These are phyloP conservation scores for Columba livia DNA, from an alignment of 2,113 vertebrate genomes.

Conservation along the genomic window DNA sequence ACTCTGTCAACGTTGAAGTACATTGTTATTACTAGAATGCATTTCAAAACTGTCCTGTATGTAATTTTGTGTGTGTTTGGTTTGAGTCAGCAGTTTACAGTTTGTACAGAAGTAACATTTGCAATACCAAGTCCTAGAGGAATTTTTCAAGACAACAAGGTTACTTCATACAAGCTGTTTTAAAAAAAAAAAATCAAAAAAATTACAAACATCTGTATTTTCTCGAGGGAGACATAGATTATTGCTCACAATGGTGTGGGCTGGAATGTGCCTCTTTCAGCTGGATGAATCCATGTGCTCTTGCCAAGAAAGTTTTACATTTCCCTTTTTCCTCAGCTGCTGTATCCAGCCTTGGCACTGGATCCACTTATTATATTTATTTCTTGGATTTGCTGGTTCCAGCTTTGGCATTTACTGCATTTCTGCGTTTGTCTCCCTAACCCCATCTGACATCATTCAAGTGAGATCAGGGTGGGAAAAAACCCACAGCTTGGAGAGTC, in stretches of 20 bases:
- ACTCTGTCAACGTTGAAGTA: neutral
- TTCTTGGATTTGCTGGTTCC: slow-evolving; percentile 26
- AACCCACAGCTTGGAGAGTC: neutral
- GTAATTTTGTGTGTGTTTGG: neutral
- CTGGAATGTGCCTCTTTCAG: slow-evolving; percentile 58
- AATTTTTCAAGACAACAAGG: slow-evolving; percentile 52
- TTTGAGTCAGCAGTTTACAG: slow-evolving; percentile 54
- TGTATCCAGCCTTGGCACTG: slow-evolving; percentile 62
- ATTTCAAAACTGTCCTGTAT: slow-evolving; percentile 9
- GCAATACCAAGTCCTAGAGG: slow-evolving; percentile 32
- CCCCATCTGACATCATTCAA: slow-evolving; percentile 39
- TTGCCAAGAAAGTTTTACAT: slow-evolving; percentile 68
- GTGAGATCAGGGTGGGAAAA: slow-evolving; percentile 42
- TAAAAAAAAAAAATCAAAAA: slow-evolving; percentile 12
- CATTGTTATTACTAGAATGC: slow-evolving; percentile 17
- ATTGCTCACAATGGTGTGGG: slow-evolving; percentile 45
- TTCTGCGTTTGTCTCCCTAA: slow-evolving; percentile 32
- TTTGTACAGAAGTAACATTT: slow-evolving; percentile 61
- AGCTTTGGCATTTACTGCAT: slow-evolving; percentile 19
- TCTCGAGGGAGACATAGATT: slow-evolving; percentile 48
- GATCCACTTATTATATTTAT: slow-evolving; percentile 46
- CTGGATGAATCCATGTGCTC: slow-evolving; percentile 40
- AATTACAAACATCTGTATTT: slow-evolving; percentile 69
- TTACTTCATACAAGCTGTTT: slow-evolving; percentile 30
- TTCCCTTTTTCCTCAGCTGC: slow-evolving; percentile 65